Conservation (phyloP, 1,140 invertebrate species). For the Rhagoletis zephyria region DNA sequence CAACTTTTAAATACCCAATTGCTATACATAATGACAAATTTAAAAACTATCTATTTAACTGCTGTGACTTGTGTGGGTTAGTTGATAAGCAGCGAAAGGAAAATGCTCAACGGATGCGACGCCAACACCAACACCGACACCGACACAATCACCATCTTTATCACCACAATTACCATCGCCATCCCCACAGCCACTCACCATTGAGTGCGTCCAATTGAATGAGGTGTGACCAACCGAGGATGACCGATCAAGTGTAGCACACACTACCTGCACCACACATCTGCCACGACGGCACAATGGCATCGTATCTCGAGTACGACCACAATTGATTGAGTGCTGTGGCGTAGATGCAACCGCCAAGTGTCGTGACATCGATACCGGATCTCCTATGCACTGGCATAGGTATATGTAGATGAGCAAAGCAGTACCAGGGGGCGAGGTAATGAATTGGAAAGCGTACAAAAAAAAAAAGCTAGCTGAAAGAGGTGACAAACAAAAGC, state of each 20-base stretch:
- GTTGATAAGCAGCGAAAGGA: slow-evolving; percentile 30
- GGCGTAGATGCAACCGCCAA: slow-evolving; percentile 32
- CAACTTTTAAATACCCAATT: background rate
- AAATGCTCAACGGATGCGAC: background rate
- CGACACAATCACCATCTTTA: background rate
- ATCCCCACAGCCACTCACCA: background rate
- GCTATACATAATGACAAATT: too few relatives aligned
- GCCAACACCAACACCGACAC: background rate
- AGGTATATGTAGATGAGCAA: background rate
- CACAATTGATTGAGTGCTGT: slow-evolving; percentile 47
- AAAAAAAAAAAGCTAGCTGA: background rate
- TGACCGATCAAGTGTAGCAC: slow-evolving; percentile 30
- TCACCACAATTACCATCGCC: slow-evolving; percentile 24
- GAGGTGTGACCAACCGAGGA: slow-evolving; percentile 41
- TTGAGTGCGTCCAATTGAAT: slow-evolving; percentile 51
- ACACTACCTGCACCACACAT: background rate
- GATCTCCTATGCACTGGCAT: background rate
- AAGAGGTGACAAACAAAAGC: slow-evolving; percentile 42
- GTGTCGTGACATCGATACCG: slow-evolving; percentile 51
- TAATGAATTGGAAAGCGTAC: slow-evolving; percentile 38
- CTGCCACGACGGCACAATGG: background rate
- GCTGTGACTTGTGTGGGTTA: background rate
- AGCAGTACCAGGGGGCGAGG: background rate
- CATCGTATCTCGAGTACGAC: background rate
- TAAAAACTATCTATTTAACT: too few relatives aligned